phyloP scores from a whole-genome alignment of 2,888 invertebrate species.

The Synergus japonicus region DNA sequence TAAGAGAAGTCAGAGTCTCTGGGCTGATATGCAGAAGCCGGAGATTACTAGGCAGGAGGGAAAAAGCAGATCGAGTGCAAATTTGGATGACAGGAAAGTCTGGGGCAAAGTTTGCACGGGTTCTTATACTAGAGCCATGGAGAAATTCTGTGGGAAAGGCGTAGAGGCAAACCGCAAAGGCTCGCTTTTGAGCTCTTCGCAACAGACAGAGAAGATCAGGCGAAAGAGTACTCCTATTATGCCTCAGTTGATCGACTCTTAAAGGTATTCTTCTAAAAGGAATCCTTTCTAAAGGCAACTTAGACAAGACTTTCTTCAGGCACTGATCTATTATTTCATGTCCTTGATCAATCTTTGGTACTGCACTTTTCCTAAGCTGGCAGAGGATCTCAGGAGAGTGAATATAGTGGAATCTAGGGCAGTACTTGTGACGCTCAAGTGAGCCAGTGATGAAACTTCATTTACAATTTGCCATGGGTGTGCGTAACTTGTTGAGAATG shows the following conservation, averaged over 20 bases:
- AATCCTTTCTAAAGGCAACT: not conserved
- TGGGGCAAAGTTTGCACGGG: slow-evolving; percentile 77
- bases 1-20: slow-evolving; percentile 43
- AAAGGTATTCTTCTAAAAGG: slow-evolving; percentile 44
- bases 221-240: slow-evolving; percentile 74
- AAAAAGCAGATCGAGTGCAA: slow-evolving; percentile 48
- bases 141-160: slow-evolving; percentile 73
- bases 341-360: not conserved
- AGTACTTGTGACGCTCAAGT: slow-evolving; percentile 2
- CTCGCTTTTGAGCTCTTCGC: slow-evolving; percentile 29
- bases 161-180: slow-evolving; percentile 57
- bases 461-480: not conserved
- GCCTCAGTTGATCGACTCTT: slow-evolving; percentile 66
- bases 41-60: slow-evolving; percentile 48
- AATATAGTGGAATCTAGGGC: slow-evolving; percentile 7
- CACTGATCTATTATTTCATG: not conserved
- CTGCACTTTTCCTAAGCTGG: not conserved
- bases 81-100: slow-evolving; percentile 66
- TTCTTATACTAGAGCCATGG: slow-evolving; percentile 77
- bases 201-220: slow-evolving; percentile 68
- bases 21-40: slow-evolving; percentile 40
- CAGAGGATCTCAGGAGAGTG: not conserved
- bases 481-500: not conserved
- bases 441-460: not conserved
- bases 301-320: not conserved